A percentile compares a stretch with the other conserved stretches of the same genome.
These are phyloP conservation scores for Notolepis coatsorum DNA, from an alignment of 2,797 vertebrate species.

Conservation along the genomic window DNA sequence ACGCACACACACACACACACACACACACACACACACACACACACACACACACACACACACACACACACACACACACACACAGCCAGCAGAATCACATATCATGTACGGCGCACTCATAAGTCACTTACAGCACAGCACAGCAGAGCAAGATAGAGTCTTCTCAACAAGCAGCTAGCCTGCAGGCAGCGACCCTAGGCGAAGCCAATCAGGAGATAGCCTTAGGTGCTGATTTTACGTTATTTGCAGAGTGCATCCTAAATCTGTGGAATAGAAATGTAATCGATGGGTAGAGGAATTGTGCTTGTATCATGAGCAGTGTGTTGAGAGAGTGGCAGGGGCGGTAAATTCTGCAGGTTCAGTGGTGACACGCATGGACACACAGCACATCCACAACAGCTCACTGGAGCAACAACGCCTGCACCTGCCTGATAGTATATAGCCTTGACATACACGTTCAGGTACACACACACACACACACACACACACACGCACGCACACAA, in stretches of 20 bases:
- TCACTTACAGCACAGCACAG: conserved; percentile 45
- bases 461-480: neutral
- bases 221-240: conserved; percentile 53
- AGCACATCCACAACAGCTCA: conserved; percentile 38
- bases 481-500: conserved; percentile 9
- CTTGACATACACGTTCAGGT: neutral
- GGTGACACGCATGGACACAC: conserved; percentile 48
- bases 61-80: no score
- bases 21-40: no score
- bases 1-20: no score
- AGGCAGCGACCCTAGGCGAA: conserved; percentile 48
- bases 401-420: conserved; percentile 53
- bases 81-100: conserved; percentile 11
- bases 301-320: conserved; percentile 17
- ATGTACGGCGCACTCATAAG: conserved; percentile 49
- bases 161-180: conserved; percentile 27
- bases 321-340: conserved; percentile 25
- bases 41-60: no score
- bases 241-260: conserved; percentile 55
- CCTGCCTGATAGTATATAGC: conserved; percentile 35
- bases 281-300: conserved; percentile 39
- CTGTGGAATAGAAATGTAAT: conserved; percentile 54
- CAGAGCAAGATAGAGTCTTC: conserved; percentile 54
- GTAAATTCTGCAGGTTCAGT: conserved; percentile 59
- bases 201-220: conserved; percentile 37